Evolutionary conservation across 1,140 invertebrate genomes (phyloP).

Genomic region (Oscheius sp.): DNA sequence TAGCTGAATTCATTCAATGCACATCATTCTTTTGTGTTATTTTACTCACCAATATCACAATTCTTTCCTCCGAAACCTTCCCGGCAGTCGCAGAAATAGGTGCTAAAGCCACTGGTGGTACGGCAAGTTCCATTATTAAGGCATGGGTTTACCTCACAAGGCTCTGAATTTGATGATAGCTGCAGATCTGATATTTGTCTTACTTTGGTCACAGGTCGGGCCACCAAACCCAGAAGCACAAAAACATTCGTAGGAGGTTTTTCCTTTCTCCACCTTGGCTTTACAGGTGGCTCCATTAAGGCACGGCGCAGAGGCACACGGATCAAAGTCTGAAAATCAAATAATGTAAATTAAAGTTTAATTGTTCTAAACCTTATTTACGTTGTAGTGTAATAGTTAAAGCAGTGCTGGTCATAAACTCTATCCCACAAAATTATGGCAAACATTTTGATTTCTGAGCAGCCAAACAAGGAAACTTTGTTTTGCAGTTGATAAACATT

Average conservation of each 20-base stretch:
- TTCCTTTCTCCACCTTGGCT: conserved; percentile 34
- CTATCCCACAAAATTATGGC: too few relatives aligned
- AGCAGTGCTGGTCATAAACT: too few relatives aligned
- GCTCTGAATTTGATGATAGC: conserved; percentile 18
- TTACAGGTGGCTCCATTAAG: conserved; percentile 41
- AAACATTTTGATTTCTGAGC: too few relatives aligned
- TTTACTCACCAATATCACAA: conserved; percentile 35
- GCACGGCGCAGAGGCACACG: conserved; percentile 33
- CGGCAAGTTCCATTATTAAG: conserved; percentile 42
- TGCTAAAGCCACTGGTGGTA: conserved; percentile 35
- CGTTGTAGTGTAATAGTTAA: too few relatives aligned
- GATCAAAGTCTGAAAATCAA: conserved; percentile 43
- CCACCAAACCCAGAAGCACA: conserved; percentile 42
- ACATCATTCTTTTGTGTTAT: not conserved
- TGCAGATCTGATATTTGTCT: not conserved
- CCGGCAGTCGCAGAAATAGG: conserved; percentile 41
- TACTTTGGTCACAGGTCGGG: conserved; percentile 37
- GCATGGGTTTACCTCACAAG: conserved; percentile 41
- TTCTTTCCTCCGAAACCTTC: conserved; percentile 38
- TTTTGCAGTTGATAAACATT: too few relatives aligned
- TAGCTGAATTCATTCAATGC: conserved; percentile 1
- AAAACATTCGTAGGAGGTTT: conserved; percentile 38
- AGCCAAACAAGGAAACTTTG: too few relatives aligned
- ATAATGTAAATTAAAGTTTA: too few relatives aligned
- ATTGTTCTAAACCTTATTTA: too few relatives aligned